Conservation (phyloP, 1,140 invertebrate species). For the Aphaenogaster rudis region DNA sequence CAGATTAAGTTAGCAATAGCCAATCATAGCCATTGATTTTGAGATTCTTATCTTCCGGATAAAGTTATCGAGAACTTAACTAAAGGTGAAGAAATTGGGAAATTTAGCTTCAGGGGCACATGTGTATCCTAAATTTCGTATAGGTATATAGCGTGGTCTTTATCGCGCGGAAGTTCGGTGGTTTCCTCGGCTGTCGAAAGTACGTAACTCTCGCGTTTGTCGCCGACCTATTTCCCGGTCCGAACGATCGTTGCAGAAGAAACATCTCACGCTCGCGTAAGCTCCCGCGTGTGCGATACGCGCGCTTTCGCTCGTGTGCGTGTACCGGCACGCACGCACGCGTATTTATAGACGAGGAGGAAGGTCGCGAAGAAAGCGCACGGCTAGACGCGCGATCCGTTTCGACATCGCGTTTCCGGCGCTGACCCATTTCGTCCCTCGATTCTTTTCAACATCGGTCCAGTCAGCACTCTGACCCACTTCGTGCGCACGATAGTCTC, state of each 20-base stretch:
- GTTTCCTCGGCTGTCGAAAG: constrained; percentile 31
- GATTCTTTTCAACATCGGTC: constrained; percentile 80
- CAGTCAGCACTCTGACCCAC: constrained; percentile 71
- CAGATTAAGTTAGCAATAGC: too few species aligned
- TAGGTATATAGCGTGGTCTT: background rate
- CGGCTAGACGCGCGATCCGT: constrained; percentile 74
- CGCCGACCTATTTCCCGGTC: constrained; percentile 70
- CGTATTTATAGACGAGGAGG: constrained; percentile 79
- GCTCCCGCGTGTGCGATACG: constrained; percentile 48
- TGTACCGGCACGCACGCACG: constrained; percentile 9
- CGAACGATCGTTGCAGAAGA: constrained; percentile 66
- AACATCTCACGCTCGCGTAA: constrained; percentile 61
- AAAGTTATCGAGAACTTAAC: too few species aligned
- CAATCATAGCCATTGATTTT: too few species aligned
- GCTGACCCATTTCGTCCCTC: constrained; percentile 81
- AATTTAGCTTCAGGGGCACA: background rate
- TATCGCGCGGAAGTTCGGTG: background rate
- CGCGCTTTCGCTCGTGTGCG: background rate
- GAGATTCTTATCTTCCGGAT: too few species aligned
- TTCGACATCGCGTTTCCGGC: constrained; percentile 78
- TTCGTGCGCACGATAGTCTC: constrained; percentile 59
- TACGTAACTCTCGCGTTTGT: constrained; percentile 43
- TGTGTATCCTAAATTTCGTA: constrained; percentile 12
- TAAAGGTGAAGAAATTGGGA: too few species aligned
- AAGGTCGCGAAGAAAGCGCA: constrained; percentile 84